phyloP scores from a whole-genome alignment of 2,797 vertebrate genomes.

The Adrianichthys oophorus region DNA sequence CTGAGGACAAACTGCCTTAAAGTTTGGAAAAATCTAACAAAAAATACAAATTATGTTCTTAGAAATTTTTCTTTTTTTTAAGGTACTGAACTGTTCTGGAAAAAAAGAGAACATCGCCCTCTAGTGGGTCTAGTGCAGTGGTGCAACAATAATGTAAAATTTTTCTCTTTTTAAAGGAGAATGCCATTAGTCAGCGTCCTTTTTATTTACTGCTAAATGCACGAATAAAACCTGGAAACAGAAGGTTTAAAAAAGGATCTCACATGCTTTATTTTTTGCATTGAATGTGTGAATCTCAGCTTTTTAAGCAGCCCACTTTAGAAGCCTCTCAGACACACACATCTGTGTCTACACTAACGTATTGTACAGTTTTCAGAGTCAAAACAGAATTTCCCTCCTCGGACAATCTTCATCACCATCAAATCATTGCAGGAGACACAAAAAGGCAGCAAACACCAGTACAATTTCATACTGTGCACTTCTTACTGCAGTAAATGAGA shows the following conservation, averaged over 20 bases:
- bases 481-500: constrained; percentile 34
- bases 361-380: constrained; percentile 10
- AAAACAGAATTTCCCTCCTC: constrained; percentile 21
- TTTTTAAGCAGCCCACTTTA: not conserved
- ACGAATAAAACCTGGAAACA: not conserved
- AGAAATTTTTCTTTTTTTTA: too few species aligned
- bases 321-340: not conserved
- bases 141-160: constrained; percentile 6
- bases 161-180: too few species aligned
- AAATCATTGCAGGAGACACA: constrained; percentile 10
- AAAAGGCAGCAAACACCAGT: constrained; percentile 21
- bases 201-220: not conserved
- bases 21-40: too few species aligned
- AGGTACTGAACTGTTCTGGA: not conserved
- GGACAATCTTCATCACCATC: not conserved
- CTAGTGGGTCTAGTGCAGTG: constrained; percentile 48
- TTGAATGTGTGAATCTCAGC: too few species aligned
- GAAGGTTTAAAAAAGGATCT: not conserved
- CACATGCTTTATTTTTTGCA: not conserved
- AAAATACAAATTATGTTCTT: too few species aligned
- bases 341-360: constrained; percentile 12
- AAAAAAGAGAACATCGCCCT: constrained; percentile 38
- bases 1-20: too few species aligned
- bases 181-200: too few species aligned
- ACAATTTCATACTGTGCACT: constrained; percentile 9